phyloP scores from a whole-genome alignment of 2,888 invertebrate genomes.

The Clistopyga incitator region DNA sequence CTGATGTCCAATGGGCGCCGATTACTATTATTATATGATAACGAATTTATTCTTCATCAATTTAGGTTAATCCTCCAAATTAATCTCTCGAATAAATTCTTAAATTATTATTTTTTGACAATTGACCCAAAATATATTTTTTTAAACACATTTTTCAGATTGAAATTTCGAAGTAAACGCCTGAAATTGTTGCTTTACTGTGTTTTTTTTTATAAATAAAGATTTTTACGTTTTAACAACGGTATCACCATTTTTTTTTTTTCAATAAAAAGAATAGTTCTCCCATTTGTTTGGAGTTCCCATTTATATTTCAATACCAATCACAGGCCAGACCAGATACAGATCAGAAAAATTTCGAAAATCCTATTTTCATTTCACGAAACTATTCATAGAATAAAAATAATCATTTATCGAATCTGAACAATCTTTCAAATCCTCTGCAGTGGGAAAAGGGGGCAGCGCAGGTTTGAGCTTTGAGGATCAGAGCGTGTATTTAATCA shows the following conservation, averaged over 20 bases:
- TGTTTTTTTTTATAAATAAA: neutral
- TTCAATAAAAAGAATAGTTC: no score
- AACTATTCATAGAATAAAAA: conserved; percentile 18
- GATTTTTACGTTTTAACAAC: no score
- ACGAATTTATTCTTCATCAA: neutral
- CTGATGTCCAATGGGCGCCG: neutral
- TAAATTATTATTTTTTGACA: no score
- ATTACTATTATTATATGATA: no score
- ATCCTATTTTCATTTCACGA: neutral
- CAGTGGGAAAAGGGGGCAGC: conserved; percentile 1
- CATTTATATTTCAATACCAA: neutral
- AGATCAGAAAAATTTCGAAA: neutral
- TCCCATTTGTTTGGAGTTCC: neutral
- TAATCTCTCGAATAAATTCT: neutral
- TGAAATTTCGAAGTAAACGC: neutral
- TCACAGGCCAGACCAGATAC: neutral
- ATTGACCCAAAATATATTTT: no score
- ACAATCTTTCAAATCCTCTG: conserved; percentile 25
- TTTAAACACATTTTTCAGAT: no score
- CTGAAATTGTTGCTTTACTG: neutral
- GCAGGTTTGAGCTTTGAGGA: conserved; percentile 56
- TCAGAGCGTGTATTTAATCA: conserved; percentile 38
- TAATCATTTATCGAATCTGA: conserved; percentile 34
- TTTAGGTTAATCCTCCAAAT: neutral
- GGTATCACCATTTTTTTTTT: neutral